A percentile compares a stretch with the other conserved stretches of the same genome.
These are phyloP conservation scores for Limnothrissa miodon DNA, from an alignment of 2,113 vertebrate species.

Conservation along the genomic window DNA sequence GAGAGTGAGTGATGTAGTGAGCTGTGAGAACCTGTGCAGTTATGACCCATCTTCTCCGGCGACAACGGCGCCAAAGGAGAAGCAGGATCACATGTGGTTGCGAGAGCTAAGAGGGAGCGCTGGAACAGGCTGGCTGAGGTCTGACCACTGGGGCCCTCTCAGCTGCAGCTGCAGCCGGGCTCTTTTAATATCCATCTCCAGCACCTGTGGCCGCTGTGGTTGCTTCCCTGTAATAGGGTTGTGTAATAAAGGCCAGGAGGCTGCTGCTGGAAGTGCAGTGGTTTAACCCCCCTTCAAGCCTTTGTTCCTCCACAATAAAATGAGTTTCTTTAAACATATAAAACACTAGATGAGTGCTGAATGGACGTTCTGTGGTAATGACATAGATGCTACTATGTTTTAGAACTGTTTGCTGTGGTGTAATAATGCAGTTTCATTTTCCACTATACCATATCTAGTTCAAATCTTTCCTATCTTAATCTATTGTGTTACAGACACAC, in stretches of 20 bases:
- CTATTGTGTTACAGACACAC: no score
- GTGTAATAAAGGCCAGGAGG: slow-evolving; percentile 51
- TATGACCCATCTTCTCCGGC: neutral
- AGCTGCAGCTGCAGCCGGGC: slow-evolving; percentile 65
- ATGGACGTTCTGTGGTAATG: neutral
- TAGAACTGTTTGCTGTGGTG: no score
- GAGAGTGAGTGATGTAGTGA: neutral
- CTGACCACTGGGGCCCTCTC: slow-evolving; percentile 47
- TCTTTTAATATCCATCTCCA: slow-evolving; percentile 66
- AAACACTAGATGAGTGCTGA: no score
- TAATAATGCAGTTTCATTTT: no score
- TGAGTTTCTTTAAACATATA: neutral
- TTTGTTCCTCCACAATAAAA: slow-evolving; percentile 58
- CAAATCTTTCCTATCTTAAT: no score
- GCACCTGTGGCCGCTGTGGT: slow-evolving; percentile 63
- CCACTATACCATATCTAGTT: no score
- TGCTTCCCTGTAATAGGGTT: slow-evolving; percentile 52
- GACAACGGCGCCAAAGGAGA: slow-evolving; percentile 29
- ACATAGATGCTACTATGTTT: no score
- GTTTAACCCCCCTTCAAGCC: slow-evolving; percentile 51
- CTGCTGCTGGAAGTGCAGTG: slow-evolving; percentile 47
- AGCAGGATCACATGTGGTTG: slow-evolving; percentile 44
- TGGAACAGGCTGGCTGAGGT: slow-evolving; percentile 46
- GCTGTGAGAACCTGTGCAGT: neutral
- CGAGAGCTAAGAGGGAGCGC: slow-evolving; percentile 16